Base-by-base conservation (phyloP, 2,888 invertebrate species). In the Pegoplata infirma region DNA sequence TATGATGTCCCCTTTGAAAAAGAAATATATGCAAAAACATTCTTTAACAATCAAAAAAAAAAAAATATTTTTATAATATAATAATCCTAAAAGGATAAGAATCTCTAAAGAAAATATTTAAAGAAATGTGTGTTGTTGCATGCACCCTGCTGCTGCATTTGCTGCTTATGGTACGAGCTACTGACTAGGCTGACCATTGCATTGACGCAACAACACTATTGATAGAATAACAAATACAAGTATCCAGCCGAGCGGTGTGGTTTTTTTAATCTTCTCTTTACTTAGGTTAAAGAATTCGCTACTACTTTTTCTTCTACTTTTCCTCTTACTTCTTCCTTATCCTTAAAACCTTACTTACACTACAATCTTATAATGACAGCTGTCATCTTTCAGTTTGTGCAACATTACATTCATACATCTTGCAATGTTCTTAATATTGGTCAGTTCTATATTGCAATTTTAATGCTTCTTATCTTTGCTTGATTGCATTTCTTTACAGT, bases 391-490 rank as follows among this genome's bases (percentile, higher is more conserved):
- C n/a, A 40, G n/a, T n/a, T 40, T 25, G 25, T 25, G n/a, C n/a
- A n/a, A n/a, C n/a, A n/a, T n/a, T n/a, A n/a, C n/a, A n/a, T n/a
- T n/a, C 25, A 25, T 25, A 25, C 25, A 25, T 3, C 25, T 6
- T 25, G 25, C 25, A 5, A n/a, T n/a, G n/a, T n/a, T n/a, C n/a
- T n/a, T n/a, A n/a, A n/a, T n/a, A n/a, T n/a, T n/a, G n/a, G 58
- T 32, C 58, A 59, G 25, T 58, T 23, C 36, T 61, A 14, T 49
- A 47, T 75, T 75, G 23, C 3, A 51, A 73, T 74, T 61, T 74
- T 17, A 53, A 64, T 59, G 73, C 73, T 28, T 73, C 73, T 81
- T 81, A 69, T 66, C 53, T 71, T 44, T 78, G 76, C 76, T 78
- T 81, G 69, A 80, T 61, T 73, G 77, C 66, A 76, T 71, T 64